Conservation (phyloP, 53 echinoderm and acorn worm genomes). For the Apostichopus leukothele region DNA sequence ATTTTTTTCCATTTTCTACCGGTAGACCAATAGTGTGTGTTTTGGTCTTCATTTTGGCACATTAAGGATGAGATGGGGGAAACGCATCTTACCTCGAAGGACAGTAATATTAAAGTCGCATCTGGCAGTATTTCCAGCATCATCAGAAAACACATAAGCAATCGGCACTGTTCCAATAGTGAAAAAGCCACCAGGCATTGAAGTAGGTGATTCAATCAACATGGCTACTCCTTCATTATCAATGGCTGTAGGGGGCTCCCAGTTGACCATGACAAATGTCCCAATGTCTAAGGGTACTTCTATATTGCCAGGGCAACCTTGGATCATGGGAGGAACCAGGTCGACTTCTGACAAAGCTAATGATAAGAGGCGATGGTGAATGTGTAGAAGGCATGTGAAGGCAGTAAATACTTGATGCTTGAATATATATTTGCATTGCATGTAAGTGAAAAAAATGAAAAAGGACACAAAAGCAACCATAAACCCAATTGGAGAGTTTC, state of each 20-base stretch:
- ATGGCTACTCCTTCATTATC: background rate
- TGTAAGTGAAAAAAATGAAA: too few relatives aligned
- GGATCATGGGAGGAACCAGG: background rate
- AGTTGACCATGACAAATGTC: constrained; percentile 16
- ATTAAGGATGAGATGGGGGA: background rate
- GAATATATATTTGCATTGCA: too few relatives aligned
- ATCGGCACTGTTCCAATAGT: background rate
- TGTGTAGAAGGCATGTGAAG: too few relatives aligned
- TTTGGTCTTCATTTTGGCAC: too few relatives aligned
- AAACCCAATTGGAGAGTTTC: background rate
- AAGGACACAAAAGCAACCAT: background rate
- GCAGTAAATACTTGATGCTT: too few relatives aligned
- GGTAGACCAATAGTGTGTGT: too few relatives aligned
- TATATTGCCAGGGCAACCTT: constrained; percentile 16
- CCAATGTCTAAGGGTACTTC: background rate
- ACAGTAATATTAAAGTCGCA: constrained; percentile 9
- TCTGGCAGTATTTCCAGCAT: constrained; percentile 13
- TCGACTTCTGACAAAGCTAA: constrained; percentile 3
- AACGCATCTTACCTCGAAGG: background rate
- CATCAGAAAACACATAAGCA: constrained; percentile 13
- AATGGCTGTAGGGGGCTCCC: background rate
- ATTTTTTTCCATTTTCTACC: too few relatives aligned
- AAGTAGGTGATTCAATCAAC: background rate
- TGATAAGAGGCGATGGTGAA: background rate
- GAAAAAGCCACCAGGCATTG: constrained; percentile 3